Evolutionary conservation across 2,113 vertebrate species (phyloP).

Genomic region (Uria aalge): DNA sequence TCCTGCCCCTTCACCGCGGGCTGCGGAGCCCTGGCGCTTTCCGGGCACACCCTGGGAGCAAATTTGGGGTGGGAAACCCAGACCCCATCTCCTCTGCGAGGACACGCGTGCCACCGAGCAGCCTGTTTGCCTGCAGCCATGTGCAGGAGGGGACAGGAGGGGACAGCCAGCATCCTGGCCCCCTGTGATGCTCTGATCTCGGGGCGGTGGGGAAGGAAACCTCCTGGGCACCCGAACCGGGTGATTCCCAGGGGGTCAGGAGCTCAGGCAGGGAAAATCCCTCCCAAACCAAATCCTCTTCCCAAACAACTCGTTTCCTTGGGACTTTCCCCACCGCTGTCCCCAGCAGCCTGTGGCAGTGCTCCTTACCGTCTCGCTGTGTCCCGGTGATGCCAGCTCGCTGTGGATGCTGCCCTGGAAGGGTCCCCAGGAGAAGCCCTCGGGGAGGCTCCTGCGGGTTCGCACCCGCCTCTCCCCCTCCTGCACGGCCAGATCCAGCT

Average conservation of each 20-base stretch:
- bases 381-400: slow-evolving; percentile 14
- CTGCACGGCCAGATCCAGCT: slow-evolving; percentile 74
- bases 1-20: not conserved
- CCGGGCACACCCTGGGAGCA: not conserved
- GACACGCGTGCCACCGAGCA: fast-evolving
- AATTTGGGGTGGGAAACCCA: not conserved
- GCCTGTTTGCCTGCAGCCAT: not conserved
- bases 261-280: not conserved
- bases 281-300: not conserved
- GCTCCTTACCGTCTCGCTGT: slow-evolving; percentile 69
- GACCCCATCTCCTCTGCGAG: not conserved
- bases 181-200: fast-evolving
- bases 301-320: fast-evolving
- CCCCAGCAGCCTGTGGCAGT: fast-evolving
- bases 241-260: not conserved
- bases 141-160: not conserved
- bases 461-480: slow-evolving; percentile 69
- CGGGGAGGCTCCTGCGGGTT: slow-evolving; percentile 66
- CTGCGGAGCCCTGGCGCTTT: not conserved
- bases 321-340: fast-evolving
- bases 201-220: not conserved
- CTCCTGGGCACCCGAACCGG: not conserved
- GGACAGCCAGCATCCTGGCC: not conserved
- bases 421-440: slow-evolving; percentile 87
- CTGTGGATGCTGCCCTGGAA: slow-evolving; percentile 81